These are phyloP conservation scores for Idaea aversata DNA, from an alignment of 2,888 invertebrate species.

Conservation along the genomic window DNA sequence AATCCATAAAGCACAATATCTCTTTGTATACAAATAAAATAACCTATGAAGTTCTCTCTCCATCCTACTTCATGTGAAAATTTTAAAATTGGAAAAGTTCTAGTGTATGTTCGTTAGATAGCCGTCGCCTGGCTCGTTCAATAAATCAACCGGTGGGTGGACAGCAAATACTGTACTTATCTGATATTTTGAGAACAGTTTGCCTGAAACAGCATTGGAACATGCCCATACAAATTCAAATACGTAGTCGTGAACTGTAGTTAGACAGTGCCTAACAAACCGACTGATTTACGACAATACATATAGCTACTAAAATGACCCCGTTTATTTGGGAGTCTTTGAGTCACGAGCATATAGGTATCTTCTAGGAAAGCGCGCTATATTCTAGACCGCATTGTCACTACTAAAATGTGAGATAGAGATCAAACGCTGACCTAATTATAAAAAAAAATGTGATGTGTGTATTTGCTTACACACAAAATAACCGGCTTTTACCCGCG, in stretches of 20 bases:
- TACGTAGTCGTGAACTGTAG: neutral
- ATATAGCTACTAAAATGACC: neutral
- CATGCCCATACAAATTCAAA: slow-evolving; percentile 8
- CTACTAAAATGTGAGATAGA: no score
- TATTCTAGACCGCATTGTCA: no score
- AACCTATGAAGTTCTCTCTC: neutral
- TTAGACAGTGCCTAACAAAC: neutral
- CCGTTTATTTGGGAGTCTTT: no score
- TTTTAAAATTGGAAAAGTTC: slow-evolving; percentile 37
- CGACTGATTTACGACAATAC: neutral
- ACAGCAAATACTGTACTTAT: slow-evolving; percentile 49
- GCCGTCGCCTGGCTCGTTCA: slow-evolving; percentile 33
- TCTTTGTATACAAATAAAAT: slow-evolving; percentile 8
- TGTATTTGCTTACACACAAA: no score
- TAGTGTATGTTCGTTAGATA: slow-evolving; percentile 29
- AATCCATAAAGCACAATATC: no score
- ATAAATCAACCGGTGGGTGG: slow-evolving; percentile 61
- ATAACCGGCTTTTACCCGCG: no score
- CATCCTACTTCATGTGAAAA: slow-evolving; percentile 16
- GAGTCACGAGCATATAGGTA: no score
- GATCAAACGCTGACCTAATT: no score
- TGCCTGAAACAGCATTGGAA: slow-evolving; percentile 14
- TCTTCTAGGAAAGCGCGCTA: no score
- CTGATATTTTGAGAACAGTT: slow-evolving; percentile 33
- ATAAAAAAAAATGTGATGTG: no score